These are phyloP conservation scores for Natrix natrix DNA, from an alignment of 2,797 vertebrate species.

Conservation along the genomic window DNA sequence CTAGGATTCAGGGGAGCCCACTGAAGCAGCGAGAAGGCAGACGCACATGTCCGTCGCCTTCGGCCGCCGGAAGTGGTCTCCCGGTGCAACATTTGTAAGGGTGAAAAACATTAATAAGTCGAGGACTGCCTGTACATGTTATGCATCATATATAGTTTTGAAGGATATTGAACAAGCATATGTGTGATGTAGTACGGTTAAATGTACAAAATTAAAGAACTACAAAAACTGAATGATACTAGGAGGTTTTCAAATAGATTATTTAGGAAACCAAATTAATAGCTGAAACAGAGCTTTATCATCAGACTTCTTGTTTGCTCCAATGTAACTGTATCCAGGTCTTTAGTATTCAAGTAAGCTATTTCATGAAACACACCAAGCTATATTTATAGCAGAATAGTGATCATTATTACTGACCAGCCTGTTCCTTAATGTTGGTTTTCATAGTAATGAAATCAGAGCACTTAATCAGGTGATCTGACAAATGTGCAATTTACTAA, in stretches of 20 bases:
- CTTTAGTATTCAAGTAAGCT: conserved; percentile 49
- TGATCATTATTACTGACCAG: conserved; percentile 61
- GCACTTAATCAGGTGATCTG: conserved; percentile 69
- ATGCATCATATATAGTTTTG: neutral
- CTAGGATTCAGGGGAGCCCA: no score
- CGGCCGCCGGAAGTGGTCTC: no score
- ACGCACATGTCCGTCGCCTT: no score
- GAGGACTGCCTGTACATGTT: neutral
- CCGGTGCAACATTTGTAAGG: no score
- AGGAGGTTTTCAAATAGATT: conserved; percentile 38
- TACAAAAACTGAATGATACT: conserved; percentile 26
- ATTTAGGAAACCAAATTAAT: conserved; percentile 48
- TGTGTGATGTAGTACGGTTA: neutral
- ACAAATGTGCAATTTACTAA: conserved; percentile 62
- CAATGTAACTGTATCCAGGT: conserved; percentile 33
- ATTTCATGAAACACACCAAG: conserved; percentile 43
- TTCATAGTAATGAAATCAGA: conserved; percentile 56
- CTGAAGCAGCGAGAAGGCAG: no score
- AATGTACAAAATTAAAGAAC: conserved; percentile 46
- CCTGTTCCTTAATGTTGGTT: conserved; percentile 50
- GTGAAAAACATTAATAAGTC: neutral
- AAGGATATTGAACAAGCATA: neutral
- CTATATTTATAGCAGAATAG: conserved; percentile 55
- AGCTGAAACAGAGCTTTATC: conserved; percentile 40
- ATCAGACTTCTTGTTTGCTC: conserved; percentile 33